Base-by-base conservation (phyloP, 2,888 invertebrate genomes). In the Amphipoea lucens region DNA sequence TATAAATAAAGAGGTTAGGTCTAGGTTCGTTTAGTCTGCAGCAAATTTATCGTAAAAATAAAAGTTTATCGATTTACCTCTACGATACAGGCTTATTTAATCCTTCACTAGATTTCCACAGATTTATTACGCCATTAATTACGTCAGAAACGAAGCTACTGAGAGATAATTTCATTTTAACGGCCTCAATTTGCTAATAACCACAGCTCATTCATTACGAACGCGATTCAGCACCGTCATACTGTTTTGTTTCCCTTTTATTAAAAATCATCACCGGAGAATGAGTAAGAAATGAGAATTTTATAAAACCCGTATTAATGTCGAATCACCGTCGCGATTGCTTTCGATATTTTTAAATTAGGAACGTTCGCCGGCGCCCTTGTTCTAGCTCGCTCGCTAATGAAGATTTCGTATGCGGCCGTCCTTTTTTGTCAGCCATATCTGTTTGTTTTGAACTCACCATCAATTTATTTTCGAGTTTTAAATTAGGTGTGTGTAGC, bases 401-500 rank as follows among this genome's bases (percentile, higher is more conserved):
- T 95, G 94, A 95, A 95, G 95, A 95, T 95, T 96, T 94, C 94
- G 95, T 95, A 95, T 95, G 90, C 92, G 90, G 90, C 94, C 94
- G 92, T 95, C 95, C 95, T 96, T 96, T 96, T 96, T 96, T 96
- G 96, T 96, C 95, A 94, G 96, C 95, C 96, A 95, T 95, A 92
- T 95, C 95, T 96, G 96, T 97, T 96, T 96, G 96, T 96, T 97
- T 97, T 96, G 95, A 95, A 94, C 93, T 95, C 95, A 93, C 94
- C 96, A 95, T 96, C 96, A 96, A 96, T 96, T 92, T 96, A 96
- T 96, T 95, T 95, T 95, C 94, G 93, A 92, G 95, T 96, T 96
- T 96, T 95, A 95, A 96, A 96, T 96, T 96, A 96, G 95, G 93
- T 91, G 94, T 94, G 94, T 92, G 92, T 87, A 92, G 92, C 95